A percentile compares a stretch with the other conserved stretches of the same genome.
These are phyloP conservation scores for Fregetta grallaria DNA, from an alignment of 2,113 vertebrate species.

Conservation along the genomic window DNA sequence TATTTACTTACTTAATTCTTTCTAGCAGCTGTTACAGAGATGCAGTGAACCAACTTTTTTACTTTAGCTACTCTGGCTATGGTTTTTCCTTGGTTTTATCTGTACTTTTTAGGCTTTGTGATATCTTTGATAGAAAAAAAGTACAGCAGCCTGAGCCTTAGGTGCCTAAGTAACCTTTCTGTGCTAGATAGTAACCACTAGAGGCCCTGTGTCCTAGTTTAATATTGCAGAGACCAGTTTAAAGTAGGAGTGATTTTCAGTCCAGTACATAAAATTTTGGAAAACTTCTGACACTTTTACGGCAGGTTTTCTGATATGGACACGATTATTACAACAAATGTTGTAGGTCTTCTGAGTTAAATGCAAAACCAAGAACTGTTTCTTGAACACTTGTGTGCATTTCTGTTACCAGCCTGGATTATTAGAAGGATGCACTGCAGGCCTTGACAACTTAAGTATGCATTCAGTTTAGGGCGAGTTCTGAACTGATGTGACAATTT, in stretches of 20 bases:
- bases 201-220: background rate
- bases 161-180: background rate
- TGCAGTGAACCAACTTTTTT: background rate
- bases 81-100: background rate
- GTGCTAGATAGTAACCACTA: background rate
- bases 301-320: background rate
- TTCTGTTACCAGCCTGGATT: background rate
- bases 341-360: background rate
- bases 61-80: background rate
- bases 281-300: background rate
- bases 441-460: background rate
- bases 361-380: background rate
- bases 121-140: background rate
- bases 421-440: background rate
- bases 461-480: background rate
- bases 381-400: background rate
- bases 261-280: background rate
- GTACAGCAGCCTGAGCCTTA: background rate
- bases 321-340: background rate
- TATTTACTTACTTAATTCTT: background rate
- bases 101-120: background rate
- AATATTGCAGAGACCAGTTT: background rate
- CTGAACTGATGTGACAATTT: background rate
- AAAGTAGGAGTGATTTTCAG: background rate
- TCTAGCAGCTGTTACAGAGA: background rate